Conservation (phyloP, 2,888 invertebrate genomes). For the Troides oblongomaculatus region DNA sequence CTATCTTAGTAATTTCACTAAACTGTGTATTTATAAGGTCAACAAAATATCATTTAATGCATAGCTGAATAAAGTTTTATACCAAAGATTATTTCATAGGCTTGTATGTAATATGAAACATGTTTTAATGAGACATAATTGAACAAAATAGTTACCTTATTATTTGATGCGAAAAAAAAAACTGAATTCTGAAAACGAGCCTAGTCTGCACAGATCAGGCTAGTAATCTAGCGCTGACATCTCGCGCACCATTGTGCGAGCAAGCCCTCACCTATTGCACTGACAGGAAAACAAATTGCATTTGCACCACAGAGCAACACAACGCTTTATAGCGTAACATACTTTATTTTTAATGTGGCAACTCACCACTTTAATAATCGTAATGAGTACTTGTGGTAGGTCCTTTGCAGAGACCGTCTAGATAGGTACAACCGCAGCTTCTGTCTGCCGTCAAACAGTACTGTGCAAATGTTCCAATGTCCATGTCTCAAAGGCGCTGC, state of each 20-base stretch:
- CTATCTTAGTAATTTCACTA: too few relatives aligned
- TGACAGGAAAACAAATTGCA: conserved; percentile 42
- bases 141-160: conserved; percentile 1
- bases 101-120: too few relatives aligned
- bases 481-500: too few relatives aligned
- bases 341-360: background rate
- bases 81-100: too few relatives aligned
- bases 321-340: conserved; percentile 3
- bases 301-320: conserved; percentile 32
- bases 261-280: conserved; percentile 29
- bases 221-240: conserved; percentile 20
- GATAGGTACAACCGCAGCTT: too few relatives aligned
- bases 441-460: too few relatives aligned
- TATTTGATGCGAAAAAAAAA: conserved; percentile 1
- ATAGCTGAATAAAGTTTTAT: too few relatives aligned
- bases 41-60: too few relatives aligned
- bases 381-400: too few relatives aligned
- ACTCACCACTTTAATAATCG: background rate
- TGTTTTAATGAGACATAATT: background rate
- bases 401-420: too few relatives aligned
- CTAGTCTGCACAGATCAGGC: conserved; percentile 3
- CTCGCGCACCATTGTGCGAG: conserved; percentile 14
- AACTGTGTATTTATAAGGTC: too few relatives aligned
- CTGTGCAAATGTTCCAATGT: too few relatives aligned
- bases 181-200: background rate